Percentiles rank a stretch among this genome's conserved stretches.
phyloP scores from a whole-genome alignment of 1,140 invertebrate species.

The Nasonia vitripennis region DNA sequence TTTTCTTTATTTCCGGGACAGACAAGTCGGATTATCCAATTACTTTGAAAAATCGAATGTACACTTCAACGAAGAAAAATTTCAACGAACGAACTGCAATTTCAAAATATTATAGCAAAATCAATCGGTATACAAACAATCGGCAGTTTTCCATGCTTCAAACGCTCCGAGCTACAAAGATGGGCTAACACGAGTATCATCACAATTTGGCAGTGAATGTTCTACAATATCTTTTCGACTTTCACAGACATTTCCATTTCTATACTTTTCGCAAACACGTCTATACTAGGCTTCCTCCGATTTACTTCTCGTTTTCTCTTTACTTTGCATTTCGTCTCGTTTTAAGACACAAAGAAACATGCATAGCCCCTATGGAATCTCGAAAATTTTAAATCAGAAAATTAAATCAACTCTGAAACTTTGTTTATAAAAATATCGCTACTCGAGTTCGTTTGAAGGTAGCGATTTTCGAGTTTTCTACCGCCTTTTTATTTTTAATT shows the following conservation, averaged over 20 bases:
- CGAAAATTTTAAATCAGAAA: slow-evolving; percentile 30
- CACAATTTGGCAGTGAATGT: slow-evolving; percentile 74
- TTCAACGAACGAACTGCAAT: no score
- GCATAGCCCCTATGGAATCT: not conserved
- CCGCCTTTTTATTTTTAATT: slow-evolving; percentile 2
- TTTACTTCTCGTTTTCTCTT: not conserved
- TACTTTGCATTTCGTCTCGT: not conserved
- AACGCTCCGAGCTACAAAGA: slow-evolving; percentile 61
- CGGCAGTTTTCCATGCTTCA: slow-evolving; percentile 58
- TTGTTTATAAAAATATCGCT: slow-evolving; percentile 46
- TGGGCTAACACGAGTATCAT: slow-evolving; percentile 65
- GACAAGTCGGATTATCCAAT: not conserved
- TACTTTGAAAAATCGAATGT: no score
- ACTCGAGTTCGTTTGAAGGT: slow-evolving; percentile 25
- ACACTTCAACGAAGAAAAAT: no score
- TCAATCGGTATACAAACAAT: slow-evolving; percentile 47
- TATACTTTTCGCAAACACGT: slow-evolving; percentile 28
- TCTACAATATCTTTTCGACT: slow-evolving; percentile 31
- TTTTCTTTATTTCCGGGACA: not conserved
- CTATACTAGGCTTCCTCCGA: not conserved
- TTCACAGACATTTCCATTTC: slow-evolving; percentile 52
- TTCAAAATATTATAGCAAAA: not conserved
- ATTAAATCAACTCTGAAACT: not conserved
- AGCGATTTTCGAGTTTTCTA: slow-evolving; percentile 32
- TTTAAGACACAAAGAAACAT: not conserved